These are phyloP conservation scores for Enteromius anoplus DNA, from an alignment of 2,797 vertebrate genomes.

Conservation along the genomic window DNA sequence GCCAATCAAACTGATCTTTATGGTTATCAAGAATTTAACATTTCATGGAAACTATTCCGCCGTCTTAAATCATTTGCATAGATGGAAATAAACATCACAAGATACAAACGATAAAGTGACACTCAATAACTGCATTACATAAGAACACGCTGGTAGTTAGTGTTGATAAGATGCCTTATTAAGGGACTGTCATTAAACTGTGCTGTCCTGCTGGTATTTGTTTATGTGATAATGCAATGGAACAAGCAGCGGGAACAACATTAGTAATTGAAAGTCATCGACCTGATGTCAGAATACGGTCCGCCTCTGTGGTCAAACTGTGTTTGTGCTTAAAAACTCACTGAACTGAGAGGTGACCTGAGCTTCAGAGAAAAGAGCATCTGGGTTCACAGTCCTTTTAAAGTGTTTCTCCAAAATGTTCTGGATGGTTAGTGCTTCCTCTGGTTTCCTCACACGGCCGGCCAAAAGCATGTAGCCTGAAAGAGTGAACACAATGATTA, in stretches of 20 bases:
- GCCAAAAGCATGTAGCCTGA: slow-evolving; percentile 95
- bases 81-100: background rate
- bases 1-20: slow-evolving; percentile 24
- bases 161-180: slow-evolving; percentile 18
- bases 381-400: slow-evolving; percentile 85
- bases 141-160: background rate
- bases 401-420: slow-evolving; percentile 92
- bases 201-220: slow-evolving; percentile 9
- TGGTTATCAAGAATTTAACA: background rate
- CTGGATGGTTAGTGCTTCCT: slow-evolving; percentile 87
- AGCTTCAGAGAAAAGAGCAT: slow-evolving; percentile 85
- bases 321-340: slow-evolving; percentile 72
- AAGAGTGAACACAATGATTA: background rate
- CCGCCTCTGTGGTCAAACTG: background rate
- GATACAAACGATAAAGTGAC: slow-evolving; percentile 20
- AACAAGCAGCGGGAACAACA: slow-evolving; percentile 29
- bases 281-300: slow-evolving; percentile 19
- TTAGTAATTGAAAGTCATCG: slow-evolving; percentile 29
- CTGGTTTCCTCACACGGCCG: slow-evolving; percentile 91
- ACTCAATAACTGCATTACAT: slow-evolving; percentile 21
- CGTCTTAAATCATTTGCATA: background rate
- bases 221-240: slow-evolving; percentile 27
- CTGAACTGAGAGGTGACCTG: slow-evolving; percentile 85
- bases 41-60: slow-evolving; percentile 1
- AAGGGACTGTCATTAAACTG: slow-evolving; percentile 2